Base-by-base conservation (phyloP, 2,113 vertebrate genomes). In the Callithrix jacchus region DNA sequence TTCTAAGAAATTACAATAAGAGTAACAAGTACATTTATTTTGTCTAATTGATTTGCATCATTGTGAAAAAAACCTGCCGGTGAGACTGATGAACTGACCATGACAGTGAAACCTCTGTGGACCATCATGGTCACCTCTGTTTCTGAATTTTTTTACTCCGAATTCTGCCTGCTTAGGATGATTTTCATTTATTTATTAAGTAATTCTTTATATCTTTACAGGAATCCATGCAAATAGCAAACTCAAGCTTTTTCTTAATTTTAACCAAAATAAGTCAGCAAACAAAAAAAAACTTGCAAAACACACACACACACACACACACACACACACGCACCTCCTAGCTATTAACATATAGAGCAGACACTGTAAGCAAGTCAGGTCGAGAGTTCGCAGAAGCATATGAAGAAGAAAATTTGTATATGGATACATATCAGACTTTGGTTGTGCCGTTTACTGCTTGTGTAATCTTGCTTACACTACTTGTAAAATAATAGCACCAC, bases 11-110 rank as follows among this genome's bases (percentile, higher is more conserved):
- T 54, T 91, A 14, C 25, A 81, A 42, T 81, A 66, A 32, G 3
- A 81, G 13, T 77, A 71, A 70, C 40, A 86, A 58, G 6, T 93
- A 92, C 14, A 14, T 89, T 91, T 86, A 20, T 73, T 87, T 97
- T 35, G 5, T 89, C 7, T 74, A 54, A 52, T 61, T 92, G n/a
- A 5, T 71, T 94, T 30, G 3, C 74, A 87, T 87, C 52, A 83
- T 45, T 58, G 14, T 89, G 64, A 92, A 85, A 70, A 94, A 96
- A 73, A 77, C 73, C 40, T 89, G 40, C 79, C 68, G 35, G 2
- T 95, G 32, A 94, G 25, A 74, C 7, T 81, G 18, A 80, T 71
- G 45, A 95, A 74, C 10, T 90, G 30, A 45, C 27, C 61, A 30
- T 6, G 61, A 64, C 13, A 64, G 11, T 64, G 61, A 64, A 64